Evolutionary conservation across 2,888 invertebrate genomes (phyloP).

Genomic region (Acronicta leporina): DNA sequence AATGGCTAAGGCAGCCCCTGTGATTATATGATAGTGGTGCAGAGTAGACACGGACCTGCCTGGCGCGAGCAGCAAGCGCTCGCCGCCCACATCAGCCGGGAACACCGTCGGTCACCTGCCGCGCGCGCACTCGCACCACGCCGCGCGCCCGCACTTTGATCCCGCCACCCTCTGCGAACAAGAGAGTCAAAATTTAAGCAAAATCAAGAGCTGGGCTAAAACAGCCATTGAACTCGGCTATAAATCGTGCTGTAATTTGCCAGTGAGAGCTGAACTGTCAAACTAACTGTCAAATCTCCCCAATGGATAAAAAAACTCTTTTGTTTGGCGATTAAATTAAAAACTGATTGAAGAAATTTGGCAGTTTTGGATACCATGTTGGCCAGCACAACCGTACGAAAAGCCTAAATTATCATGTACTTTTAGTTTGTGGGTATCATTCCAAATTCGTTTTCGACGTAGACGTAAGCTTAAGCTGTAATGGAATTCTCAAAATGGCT

Average conservation of each 20-base stretch:
- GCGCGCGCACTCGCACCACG: constrained; percentile 83
- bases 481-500: constrained; percentile 21
- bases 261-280: too few species aligned
- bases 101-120: constrained; percentile 86
- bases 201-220: background rate
- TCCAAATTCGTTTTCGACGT: constrained; percentile 9
- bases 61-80: constrained; percentile 89
- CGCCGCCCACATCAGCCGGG: constrained; percentile 89
- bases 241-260: too few species aligned
- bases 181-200: constrained; percentile 28
- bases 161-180: constrained; percentile 85
- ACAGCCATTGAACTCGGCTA: too few species aligned
- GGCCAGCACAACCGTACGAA: too few species aligned
- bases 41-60: constrained; percentile 73
- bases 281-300: too few species aligned
- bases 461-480: background rate
- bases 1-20: too few species aligned
- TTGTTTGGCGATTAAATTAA: too few species aligned
- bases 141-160: constrained; percentile 71
- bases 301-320: too few species aligned
- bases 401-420: too few species aligned
- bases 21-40: background rate
- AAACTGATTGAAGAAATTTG: too few species aligned
- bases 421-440: too few species aligned
- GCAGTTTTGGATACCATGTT: too few species aligned